Percentiles rank a stretch among this genome's conserved stretches.
phyloP scores from a whole-genome alignment of 2,888 invertebrate species.

The Macrosoma leucophasiata region DNA sequence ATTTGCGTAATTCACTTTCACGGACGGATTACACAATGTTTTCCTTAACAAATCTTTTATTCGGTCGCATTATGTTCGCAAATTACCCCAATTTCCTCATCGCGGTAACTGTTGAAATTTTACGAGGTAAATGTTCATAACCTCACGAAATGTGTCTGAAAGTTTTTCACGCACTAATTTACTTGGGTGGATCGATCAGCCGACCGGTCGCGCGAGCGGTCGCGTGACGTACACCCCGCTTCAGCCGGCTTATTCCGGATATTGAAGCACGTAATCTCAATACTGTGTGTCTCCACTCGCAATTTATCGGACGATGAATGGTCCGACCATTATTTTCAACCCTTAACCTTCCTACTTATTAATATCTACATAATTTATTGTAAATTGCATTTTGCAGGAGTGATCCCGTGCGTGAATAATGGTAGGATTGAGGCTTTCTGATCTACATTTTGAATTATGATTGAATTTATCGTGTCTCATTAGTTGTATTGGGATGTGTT shows the following conservation, averaged over 20 bases:
- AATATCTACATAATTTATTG: constrained; percentile 75
- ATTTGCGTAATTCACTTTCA: constrained; percentile 7
- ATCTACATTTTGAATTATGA: constrained; percentile 15
- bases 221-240: constrained; percentile 24
- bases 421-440: constrained; percentile 14
- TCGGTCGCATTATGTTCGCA: constrained; percentile 31
- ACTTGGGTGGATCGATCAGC: constrained; percentile 21
- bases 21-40: constrained; percentile 22
- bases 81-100: constrained; percentile 37
- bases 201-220: constrained; percentile 23
- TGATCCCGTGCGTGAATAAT: constrained; percentile 55
- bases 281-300: constrained; percentile 67
- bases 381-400: constrained; percentile 70
- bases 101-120: constrained; percentile 32
- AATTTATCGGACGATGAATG: constrained; percentile 74
- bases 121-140: constrained; percentile 32
- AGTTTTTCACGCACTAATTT: constrained; percentile 43
- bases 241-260: constrained; percentile 57
- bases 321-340: constrained; percentile 66
- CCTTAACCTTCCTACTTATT: constrained; percentile 72
- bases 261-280: constrained; percentile 74
- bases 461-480: no score
- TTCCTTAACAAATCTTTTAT: constrained; percentile 26
- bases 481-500: no score
- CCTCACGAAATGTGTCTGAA: constrained; percentile 33